These are phyloP conservation scores for Apistogramma diplotaenia DNA, from an alignment of 2,113 vertebrate genomes.

Conservation along the genomic window DNA sequence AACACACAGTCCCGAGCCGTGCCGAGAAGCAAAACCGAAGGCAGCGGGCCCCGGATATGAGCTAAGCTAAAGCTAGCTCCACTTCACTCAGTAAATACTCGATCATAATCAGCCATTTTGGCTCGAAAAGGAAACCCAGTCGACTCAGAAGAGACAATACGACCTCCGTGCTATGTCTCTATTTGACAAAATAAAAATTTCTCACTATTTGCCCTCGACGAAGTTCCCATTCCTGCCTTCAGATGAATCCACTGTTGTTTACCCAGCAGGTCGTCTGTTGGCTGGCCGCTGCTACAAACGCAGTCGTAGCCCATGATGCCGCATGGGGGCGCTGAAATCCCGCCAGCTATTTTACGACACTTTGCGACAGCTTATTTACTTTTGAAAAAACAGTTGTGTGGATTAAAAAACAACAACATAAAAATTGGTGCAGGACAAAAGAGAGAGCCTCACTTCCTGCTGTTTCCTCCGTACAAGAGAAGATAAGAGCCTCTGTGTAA, in stretches of 20 bases:
- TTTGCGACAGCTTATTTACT: constrained; percentile 44
- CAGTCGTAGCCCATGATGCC: background rate
- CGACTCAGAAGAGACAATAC: background rate
- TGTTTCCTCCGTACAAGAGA: background rate
- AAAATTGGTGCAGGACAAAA: background rate
- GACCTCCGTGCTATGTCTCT: background rate
- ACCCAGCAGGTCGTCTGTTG: constrained; percentile 67
- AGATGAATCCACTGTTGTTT: constrained; percentile 77
- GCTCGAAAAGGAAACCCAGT: background rate
- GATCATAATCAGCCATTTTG: constrained; percentile 33
- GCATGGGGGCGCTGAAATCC: constrained; percentile 26
- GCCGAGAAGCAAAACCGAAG: constrained; percentile 55
- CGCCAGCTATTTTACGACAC: constrained; percentile 44
- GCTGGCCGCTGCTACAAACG: constrained; percentile 40
- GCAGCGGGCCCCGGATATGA: constrained; percentile 59
- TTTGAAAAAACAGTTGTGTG: background rate
- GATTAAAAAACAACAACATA: background rate
- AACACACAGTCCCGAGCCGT: constrained; percentile 69
- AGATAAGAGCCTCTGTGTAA: rapidly evolving
- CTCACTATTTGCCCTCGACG: constrained; percentile 69
- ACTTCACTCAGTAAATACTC: constrained; percentile 50
- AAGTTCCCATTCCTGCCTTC: constrained; percentile 79
- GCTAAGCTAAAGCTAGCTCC: constrained; percentile 72
- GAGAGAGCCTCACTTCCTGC: rapidly evolving
- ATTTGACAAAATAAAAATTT: constrained; percentile 30